Conservation (phyloP, 2,113 vertebrate genomes). For the Antechinus stuartii region DNA sequence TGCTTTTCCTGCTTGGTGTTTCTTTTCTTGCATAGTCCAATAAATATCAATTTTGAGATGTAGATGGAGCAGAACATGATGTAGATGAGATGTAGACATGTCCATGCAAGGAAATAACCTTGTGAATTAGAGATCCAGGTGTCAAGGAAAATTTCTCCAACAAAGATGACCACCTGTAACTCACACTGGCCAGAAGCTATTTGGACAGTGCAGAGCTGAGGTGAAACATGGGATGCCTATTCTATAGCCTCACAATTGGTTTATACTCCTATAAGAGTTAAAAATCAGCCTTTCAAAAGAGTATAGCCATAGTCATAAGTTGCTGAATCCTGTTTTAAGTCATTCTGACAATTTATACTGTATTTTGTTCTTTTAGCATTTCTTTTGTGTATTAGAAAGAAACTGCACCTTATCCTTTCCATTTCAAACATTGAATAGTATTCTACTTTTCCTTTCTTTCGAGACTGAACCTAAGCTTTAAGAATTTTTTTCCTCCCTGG, state of each 20-base stretch:
- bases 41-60: neutral
- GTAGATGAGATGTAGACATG: neutral
- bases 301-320: neutral
- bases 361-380: neutral
- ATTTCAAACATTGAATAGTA: neutral
- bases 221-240: neutral
- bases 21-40: neutral
- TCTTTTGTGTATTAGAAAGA: neutral
- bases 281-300: neutral
- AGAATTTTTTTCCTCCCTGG: neutral
- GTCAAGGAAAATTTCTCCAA: neutral
- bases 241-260: neutral
- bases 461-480: neutral
- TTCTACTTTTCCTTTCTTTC: neutral
- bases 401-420: neutral
- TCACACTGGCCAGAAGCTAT: neutral
- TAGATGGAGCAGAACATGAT: neutral
- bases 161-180: neutral
- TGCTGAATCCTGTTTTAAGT: neutral
- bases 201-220: neutral
- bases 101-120: neutral
- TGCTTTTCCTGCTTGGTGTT: neutral
- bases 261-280: neutral
- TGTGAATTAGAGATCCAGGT: neutral
- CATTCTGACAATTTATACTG: neutral